Base-by-base conservation (phyloP, 2,797 vertebrate genomes). In the Petrocephalus schoutedeni region DNA sequence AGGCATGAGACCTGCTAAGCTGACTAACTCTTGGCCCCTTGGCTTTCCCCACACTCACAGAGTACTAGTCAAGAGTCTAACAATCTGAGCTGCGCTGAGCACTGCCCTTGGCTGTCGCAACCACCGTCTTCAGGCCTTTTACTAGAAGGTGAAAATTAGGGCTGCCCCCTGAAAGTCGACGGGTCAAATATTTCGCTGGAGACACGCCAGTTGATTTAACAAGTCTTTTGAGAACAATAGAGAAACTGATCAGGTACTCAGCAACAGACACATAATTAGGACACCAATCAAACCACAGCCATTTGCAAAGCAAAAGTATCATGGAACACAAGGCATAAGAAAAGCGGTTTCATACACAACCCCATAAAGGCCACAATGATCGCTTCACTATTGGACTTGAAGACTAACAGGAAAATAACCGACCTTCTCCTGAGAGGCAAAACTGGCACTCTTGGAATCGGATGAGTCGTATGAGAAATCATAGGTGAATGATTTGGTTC, bases 391-490 rank as follows among this genome's bases (percentile, higher is more conserved):
- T 19, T 4, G 36, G 14, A 28, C 28, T 12, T n/a, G n/a, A 49
- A 71, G 28, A 2, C 71, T 32, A 41, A 45, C 19, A 53, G 6
- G 58, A 2, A 87, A 36, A 45, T 16, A 32, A 1, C 28, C 56
- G 21, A 99, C 98, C 97, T 95, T 98, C 91, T 99, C 98, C 95
- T 99, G 98, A 67, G 97, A 97, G 89, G 96, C 93, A 90, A 97
- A 99, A 58, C 90, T 88, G 92, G 93, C 93, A 92, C 93, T 97
- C 92, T 95, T 96, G 32, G 90, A 89, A 92, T 99, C 98, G 19
- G 93, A 93, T 8, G 98, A 99, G 93, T 97, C 98, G 91, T 98
- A 99, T 83, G 98, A 99, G 93, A 98, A 99, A 92, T 99, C 98
- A 23, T 98, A 99, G 0, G 97, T 98, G 91, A 99, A 99, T 0